These are phyloP conservation scores for Stegodyphus mimosarum DNA, from an alignment of 1,140 invertebrate genomes.

Conservation along the genomic window DNA sequence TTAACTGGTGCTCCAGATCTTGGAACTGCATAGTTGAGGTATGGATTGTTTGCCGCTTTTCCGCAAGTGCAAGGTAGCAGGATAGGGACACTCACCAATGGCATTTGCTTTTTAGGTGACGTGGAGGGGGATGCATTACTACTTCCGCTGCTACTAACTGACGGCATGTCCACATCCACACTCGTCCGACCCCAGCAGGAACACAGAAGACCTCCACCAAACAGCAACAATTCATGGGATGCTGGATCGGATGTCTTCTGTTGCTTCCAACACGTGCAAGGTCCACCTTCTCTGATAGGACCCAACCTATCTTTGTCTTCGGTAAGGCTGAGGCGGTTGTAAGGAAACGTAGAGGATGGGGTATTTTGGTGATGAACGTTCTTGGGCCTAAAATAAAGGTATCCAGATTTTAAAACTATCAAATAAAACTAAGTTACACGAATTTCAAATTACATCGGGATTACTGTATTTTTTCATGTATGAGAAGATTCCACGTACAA, in stretches of 20 bases:
- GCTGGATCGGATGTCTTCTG: constrained; percentile 30
- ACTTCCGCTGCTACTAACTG: constrained; percentile 48
- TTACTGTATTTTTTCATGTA: no score
- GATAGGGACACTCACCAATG: constrained; percentile 41
- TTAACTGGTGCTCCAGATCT: constrained; percentile 50
- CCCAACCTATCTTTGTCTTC: constrained; percentile 50
- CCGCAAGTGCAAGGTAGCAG: constrained; percentile 50
- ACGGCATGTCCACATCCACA: constrained; percentile 39
- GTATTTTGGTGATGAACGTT: constrained; percentile 49
- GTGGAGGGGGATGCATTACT: constrained; percentile 53
- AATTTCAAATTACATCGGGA: no score
- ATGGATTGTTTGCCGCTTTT: constrained; percentile 38
- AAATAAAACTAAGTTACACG: no score
- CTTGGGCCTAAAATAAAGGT: constrained; percentile 33
- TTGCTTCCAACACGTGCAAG: constrained; percentile 45
- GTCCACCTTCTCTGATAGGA: constrained; percentile 40
- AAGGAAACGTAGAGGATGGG: constrained; percentile 5
- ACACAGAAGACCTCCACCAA: constrained; percentile 34
- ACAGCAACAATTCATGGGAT: constrained; percentile 28
- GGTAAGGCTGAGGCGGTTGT: constrained; percentile 39
- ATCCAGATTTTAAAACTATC: no score
- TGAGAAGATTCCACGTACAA: no score
- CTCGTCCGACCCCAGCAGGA: constrained; percentile 25
- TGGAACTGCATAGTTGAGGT: constrained; percentile 53
- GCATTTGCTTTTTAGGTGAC: constrained; percentile 49